Conservation (phyloP, 2,797 vertebrate species). For the Balearica regulorum region DNA sequence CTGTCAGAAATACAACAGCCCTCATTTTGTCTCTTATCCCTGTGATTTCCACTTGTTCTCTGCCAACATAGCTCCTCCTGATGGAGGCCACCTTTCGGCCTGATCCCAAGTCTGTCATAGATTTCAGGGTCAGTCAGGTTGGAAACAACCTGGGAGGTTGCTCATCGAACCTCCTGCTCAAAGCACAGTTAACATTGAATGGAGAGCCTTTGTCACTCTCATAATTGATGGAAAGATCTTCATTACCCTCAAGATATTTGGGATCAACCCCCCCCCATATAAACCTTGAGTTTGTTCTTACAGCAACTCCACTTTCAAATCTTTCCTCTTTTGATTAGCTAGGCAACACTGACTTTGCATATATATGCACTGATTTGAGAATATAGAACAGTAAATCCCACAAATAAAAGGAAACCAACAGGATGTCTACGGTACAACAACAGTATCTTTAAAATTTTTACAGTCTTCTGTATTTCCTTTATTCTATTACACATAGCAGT, state of each 20-base stretch:
- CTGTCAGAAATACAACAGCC: neutral
- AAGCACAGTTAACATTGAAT: neutral
- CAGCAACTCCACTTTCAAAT: neutral
- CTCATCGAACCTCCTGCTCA: neutral
- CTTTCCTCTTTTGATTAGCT: neutral
- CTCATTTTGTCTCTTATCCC: neutral
- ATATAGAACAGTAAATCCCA: neutral
- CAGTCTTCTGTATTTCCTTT: neutral
- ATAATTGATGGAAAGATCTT: neutral
- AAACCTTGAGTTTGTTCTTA: neutral
- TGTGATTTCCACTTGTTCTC: neutral
- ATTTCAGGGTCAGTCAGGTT: neutral
- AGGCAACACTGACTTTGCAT: neutral
- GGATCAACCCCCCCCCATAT: neutral
- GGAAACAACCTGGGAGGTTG: neutral
- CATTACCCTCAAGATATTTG: neutral
- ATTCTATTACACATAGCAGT: neutral
- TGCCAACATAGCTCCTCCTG: neutral
- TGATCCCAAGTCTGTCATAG: neutral
- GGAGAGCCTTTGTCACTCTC: neutral
- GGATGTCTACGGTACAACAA: neutral
- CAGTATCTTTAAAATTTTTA: neutral
- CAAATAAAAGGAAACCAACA: neutral
- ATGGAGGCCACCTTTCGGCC: neutral
- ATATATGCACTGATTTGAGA: neutral